These are phyloP conservation scores for Bufo bufo DNA, from an alignment of 2,113 vertebrate genomes.

Conservation along the genomic window DNA sequence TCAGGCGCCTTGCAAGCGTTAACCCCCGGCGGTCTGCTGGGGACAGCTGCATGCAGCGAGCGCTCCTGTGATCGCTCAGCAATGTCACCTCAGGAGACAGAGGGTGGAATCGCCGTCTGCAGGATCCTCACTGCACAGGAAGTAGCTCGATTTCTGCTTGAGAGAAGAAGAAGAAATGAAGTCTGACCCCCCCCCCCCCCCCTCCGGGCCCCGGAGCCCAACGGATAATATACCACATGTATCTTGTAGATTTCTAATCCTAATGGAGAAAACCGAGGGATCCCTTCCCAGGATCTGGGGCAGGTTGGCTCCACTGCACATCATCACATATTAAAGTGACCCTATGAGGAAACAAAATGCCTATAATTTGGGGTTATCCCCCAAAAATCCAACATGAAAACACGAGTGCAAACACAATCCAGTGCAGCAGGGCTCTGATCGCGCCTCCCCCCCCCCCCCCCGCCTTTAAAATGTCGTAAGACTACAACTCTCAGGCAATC, in stretches of 20 bases:
- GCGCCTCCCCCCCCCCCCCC: too few species aligned
- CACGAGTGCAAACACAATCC: too few species aligned
- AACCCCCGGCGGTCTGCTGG: neutral
- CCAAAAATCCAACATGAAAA: too few species aligned
- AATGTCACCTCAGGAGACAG: constrained; percentile 29
- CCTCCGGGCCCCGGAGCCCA: neutral
- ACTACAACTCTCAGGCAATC: too few species aligned
- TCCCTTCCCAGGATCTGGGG: neutral
- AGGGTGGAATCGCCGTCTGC: neutral
- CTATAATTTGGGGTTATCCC: too few species aligned
- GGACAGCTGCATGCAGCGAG: neutral
- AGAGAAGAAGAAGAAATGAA: neutral
- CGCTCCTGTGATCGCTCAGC: neutral
- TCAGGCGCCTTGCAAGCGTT: neutral
- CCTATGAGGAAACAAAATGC: neutral
- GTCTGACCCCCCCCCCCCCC: neutral
- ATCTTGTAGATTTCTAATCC: neutral
- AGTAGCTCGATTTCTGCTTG: constrained; percentile 12
- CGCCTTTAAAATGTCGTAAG: too few species aligned
- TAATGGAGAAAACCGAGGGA: neutral
- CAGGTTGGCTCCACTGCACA: too few species aligned
- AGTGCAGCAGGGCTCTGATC: too few species aligned
- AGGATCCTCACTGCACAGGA: constrained; percentile 41
- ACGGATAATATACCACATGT: neutral
- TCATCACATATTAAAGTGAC: neutral